Evolutionary conservation across 2,888 invertebrate species (phyloP).

Genomic region (Axea sp.): DNA sequence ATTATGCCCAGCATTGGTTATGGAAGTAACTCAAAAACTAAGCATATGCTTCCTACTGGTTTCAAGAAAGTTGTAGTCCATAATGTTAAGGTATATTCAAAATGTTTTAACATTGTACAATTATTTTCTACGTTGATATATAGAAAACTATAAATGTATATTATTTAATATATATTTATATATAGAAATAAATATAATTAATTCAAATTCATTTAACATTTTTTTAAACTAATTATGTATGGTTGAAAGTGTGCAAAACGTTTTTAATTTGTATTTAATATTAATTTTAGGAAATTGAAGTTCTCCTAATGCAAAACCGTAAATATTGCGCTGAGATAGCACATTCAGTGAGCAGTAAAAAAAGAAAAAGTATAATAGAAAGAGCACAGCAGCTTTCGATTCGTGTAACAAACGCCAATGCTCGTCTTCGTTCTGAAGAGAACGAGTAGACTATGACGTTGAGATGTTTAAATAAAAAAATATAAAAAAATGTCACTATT

Average conservation of each 20-base stretch:
- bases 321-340: conserved; percentile 46
- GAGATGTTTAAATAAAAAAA: too few relatives aligned
- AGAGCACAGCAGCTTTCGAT: conserved; percentile 97
- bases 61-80: conserved; percentile 97
- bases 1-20: conserved; percentile 99
- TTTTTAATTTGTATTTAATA: too few relatives aligned
- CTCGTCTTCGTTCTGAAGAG: conserved; percentile 98
- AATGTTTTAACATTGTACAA: too few relatives aligned
- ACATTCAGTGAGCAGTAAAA: conserved; percentile 98
- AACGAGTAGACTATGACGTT: conserved; percentile 96
- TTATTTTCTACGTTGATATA: too few relatives aligned
- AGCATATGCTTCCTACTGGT: conserved; percentile 98
- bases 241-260: too few relatives aligned
- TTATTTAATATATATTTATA: too few relatives aligned
- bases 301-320: conserved; percentile 38
- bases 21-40: conserved; percentile 95
- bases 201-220: too few relatives aligned
- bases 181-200: too few relatives aligned
- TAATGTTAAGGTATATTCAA: conserved; percentile 87
- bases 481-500: too few relatives aligned
- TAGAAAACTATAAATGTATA: too few relatives aligned
- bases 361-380: conserved; percentile 97
- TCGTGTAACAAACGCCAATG: conserved; percentile 96
- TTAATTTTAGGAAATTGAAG: conserved; percentile 39
- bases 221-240: too few relatives aligned